Base-by-base conservation (phyloP, 1,140 invertebrate species). In the Lordiphosa mommai region DNA sequence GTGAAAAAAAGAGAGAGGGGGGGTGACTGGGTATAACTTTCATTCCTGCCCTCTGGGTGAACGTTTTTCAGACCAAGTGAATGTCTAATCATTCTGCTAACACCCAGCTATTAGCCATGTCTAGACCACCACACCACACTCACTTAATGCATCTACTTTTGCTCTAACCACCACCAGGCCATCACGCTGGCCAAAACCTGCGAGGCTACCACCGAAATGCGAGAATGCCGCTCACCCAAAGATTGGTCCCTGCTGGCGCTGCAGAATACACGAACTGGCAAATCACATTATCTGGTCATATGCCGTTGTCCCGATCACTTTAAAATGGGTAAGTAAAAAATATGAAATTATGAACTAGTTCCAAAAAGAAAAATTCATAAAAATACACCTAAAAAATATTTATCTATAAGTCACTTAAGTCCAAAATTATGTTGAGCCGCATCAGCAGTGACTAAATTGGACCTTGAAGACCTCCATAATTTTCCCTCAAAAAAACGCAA, bases 251-350 rank as follows among this genome's bases (percentile, higher is more conserved):
- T 98, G 37, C 89, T 98, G 46, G 96, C 96, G 2, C 90, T 98
- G 40, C 96, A 98, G 89, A 97, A 97, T 86, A 94, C 96, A 44
- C 89, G 96, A 73, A 98, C 96, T 4, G 96, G 96, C 58, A 97
- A 98, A 90, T 96, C 96, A 4, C 96, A 98, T 89, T 98, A 97
- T 87, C 90, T 98, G 37, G 96, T 97, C 43, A 97, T 97, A 61
- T 98, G 96, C 88, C 92, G 95, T 72, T 98, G 96, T 91, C 95
- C 96, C 2, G 93, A 95, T 56, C 92, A 93, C 30, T 95, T 94
- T 74, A 93, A 94, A 85, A 92, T 97, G 80, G 95, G 95, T 96
- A 90, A 92, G 91, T 89, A 12, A 14, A 14, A 9, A 8, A 14
- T 6, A 38, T 7, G 41, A 10, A 32, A n/a, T 8, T 16, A 38